Evolutionary conservation across 2,797 vertebrate genomes (phyloP), one percentile per base, ranked within the genome.

Genomic region (Hydrophis major): DNA sequence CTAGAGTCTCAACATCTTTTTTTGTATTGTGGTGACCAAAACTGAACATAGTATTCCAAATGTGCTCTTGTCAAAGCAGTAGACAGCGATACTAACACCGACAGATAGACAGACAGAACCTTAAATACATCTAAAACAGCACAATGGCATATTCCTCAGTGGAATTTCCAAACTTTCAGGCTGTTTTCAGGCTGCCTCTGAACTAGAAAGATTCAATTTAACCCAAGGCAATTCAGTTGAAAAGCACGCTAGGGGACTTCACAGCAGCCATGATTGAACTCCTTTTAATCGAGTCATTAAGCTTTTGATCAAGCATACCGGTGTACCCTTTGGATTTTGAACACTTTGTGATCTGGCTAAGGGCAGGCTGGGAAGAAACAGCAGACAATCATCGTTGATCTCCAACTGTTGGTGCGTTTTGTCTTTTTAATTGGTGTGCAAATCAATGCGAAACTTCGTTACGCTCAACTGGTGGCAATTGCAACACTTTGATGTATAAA

Each of bases 81-180:
- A 28, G 28, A 28, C 12, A 28, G 61, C 4, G 27, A 63, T 25
- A 12, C 4, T 12, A 63, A 11, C 27, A 63, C 97, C 97, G 27
- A 16, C 12, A 56, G 47, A 56, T 93, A 92, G 97, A 95, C 97
- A 97, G 97, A 98, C 97, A 97, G 98, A 63, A 63, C 25, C 98
- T 97, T 97, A 95, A 96, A 97, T 95, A 96, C 97, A 87, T 91
- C 92, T 56, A 63, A 12, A 63, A 74, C 14, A 55, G 42, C 95
- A 90, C 50, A 86, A 90, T 92, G 11, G 16, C 50, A 92, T 90
- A 61, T 56, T 91, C 47, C 27, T 61, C 93, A 78, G 69, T 53
- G 0, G 69, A 88, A 56, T 87, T 87, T 86, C 14, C 28, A 0
- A 22, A 13, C 14, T 88, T 66, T 61, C 32, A 32, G 6, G 3